Base-by-base conservation (phyloP, 2,113 vertebrate genomes). In the Ctenomys sociabilis region DNA sequence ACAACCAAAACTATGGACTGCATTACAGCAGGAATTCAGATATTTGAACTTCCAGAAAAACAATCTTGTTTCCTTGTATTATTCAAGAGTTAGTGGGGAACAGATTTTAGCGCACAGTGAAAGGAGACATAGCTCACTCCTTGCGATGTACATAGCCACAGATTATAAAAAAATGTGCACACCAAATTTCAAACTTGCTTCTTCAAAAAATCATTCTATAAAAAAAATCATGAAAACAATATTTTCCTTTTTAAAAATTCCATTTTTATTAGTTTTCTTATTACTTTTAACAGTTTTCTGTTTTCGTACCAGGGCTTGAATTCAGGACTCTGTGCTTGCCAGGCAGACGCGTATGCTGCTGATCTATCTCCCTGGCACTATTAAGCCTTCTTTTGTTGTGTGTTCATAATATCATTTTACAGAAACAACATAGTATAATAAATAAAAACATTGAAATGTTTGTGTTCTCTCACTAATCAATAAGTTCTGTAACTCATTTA, bases 81-180 rank as follows among this genome's bases (percentile, higher is more conserved):
- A 40, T 85, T 7, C 10, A 73, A 6, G 30, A 68, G 12, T 7
- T 80, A 49, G 2, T 35, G 35, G 2, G 4, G 19, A 6, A 45
- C 4, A 88, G 87, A 83, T 77, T 43, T 45, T 21, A 61, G 12
- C 9, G 37, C 28, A 66, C 84, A 93, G 93, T 14, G 1, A 10
- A 85, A 90, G 64, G 21, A 26, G 24, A 57, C 0, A 49, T 30
- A 45, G 35, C 54, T 83, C 7, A 72, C 4, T 0, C 84, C 37
- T 88, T 30, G 45, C 57, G 52, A 95, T 85, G 2, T 3, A 78
- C 17, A 54, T 6, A 77, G 30, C 2, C 66, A 85, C 4, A 91
- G 19, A 86, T 40, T 91, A 59, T 88, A 85, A 92, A 64, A 28
- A 94, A 91, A 91, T n/a, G n/a, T n/a, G n/a, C n/a, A n/a, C n/a